Percentiles rank a stretch among this genome's conserved stretches.
phyloP scores from a whole-genome alignment of 2,888 invertebrate genomes.

The Eristalis tenax region DNA sequence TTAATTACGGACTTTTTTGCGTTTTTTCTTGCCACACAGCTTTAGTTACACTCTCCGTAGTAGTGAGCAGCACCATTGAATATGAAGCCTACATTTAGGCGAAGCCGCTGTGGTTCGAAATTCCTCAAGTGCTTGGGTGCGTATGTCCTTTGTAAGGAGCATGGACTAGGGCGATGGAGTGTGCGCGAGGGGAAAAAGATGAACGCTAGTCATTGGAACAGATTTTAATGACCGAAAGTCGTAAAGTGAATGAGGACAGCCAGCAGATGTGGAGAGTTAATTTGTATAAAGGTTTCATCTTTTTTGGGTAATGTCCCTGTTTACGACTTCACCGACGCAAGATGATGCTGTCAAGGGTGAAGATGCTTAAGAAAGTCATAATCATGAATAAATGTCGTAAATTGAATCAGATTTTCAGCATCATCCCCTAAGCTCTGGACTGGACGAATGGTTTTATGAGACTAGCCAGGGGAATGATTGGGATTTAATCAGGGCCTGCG shows the following conservation, averaged over 20 bases:
- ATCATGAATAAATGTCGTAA: slow-evolving; percentile 1
- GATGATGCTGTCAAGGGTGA: not conserved
- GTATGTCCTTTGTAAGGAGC: not conserved
- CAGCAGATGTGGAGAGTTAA: not conserved
- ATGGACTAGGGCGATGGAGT: not conserved
- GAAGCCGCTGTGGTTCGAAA: not conserved
- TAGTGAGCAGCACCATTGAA: not conserved
- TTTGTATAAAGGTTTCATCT: not conserved
- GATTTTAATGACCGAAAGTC: not conserved
- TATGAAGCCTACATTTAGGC: not conserved
- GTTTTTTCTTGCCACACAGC: not conserved
- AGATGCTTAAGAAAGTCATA: slow-evolving; percentile 1
- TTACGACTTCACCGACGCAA: not conserved
- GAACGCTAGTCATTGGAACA: not conserved
- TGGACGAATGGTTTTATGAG: not conserved
- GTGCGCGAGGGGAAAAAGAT: no score
- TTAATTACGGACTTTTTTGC: slow-evolving; percentile 8
- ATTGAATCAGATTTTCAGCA: not conserved
- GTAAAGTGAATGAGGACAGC: not conserved
- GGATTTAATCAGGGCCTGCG: not conserved
- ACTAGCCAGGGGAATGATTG: not conserved
- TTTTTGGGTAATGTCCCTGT: not conserved
- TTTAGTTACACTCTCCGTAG: not conserved
- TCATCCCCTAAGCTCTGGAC: not conserved
- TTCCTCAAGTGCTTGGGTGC: not conserved